Percentiles rank a stretch among this genome's conserved stretches.
Evolutionary conservation across 2,888 invertebrate species (phyloP).

Genomic region (Netelia virgata): DNA sequence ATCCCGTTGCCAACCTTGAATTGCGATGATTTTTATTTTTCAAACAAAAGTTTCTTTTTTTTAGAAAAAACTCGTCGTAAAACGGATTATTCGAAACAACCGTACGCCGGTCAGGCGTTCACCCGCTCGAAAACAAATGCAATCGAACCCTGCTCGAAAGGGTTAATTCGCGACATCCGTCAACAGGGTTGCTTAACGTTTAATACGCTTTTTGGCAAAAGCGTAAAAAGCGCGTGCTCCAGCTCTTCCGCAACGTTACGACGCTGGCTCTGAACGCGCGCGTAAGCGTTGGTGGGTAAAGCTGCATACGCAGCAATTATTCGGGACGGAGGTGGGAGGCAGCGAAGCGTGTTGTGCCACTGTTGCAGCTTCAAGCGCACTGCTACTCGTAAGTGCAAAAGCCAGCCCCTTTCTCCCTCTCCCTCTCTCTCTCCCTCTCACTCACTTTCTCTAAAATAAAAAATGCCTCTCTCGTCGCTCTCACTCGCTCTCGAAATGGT

Average conservation of each 20-base stretch:
- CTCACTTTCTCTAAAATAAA: too few species aligned
- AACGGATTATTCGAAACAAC: too few species aligned
- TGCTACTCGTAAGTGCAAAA: slow-evolving; percentile 34
- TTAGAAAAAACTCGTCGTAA: too few species aligned
- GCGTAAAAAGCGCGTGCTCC: slow-evolving; percentile 28
- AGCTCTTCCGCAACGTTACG: neutral
- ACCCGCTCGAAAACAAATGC: slow-evolving; percentile 8
- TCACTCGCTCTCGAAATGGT: too few species aligned
- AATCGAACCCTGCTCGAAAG: too few species aligned
- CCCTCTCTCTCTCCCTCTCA: neutral
- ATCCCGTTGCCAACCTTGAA: too few species aligned
- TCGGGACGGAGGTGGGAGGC: neutral
- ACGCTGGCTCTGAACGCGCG: neutral
- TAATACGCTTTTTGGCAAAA: slow-evolving; percentile 10
- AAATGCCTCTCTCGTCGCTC: too few species aligned
- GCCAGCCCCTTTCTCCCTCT: neutral
- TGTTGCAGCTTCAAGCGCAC: slow-evolving; percentile 38
- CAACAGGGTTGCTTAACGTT: slow-evolving; percentile 37
- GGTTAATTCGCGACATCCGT: slow-evolving; percentile 52
- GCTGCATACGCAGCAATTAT: slow-evolving; percentile 36
- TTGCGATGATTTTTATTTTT: slow-evolving; percentile 36
- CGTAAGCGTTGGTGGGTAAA: slow-evolving; percentile 28
- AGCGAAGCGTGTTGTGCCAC: slow-evolving; percentile 39
- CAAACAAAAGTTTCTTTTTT: slow-evolving; percentile 36
- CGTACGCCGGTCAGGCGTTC: neutral